phyloP scores from a whole-genome alignment of 2,888 invertebrate genomes.

The Strigamia maritima region DNA sequence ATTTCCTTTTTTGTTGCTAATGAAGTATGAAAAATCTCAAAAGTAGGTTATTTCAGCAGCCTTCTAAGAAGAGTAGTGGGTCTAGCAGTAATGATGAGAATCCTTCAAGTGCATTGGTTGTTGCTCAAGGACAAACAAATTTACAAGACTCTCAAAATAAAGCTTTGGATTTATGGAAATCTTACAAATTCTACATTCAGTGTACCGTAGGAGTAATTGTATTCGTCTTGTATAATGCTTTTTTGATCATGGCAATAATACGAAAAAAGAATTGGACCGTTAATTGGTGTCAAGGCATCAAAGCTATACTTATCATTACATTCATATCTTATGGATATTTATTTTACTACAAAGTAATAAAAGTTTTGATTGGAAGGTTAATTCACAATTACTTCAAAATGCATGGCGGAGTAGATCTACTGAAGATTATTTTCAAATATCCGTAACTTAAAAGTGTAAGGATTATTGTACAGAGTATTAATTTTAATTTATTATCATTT shows the following conservation, averaged over 20 bases:
- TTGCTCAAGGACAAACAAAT: not conserved
- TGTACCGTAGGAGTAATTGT: not conserved
- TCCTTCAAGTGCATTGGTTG: not conserved
- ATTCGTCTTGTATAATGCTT: not conserved
- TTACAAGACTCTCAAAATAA: not conserved
- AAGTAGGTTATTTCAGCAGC: not conserved
- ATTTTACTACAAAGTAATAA: constrained; percentile 6
- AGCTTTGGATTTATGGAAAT: not conserved
- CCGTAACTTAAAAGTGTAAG: not conserved
- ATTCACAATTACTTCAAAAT: not conserved
- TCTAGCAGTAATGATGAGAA: not conserved
- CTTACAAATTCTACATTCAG: not conserved
- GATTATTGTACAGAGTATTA: not conserved
- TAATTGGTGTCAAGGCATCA: not conserved
- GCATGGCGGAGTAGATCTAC: not conserved
- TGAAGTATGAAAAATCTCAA: not conserved
- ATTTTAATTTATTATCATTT: not conserved
- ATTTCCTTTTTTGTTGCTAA: not conserved
- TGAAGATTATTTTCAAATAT: not conserved
- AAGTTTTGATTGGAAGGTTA: not conserved
- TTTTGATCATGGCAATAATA: not conserved
- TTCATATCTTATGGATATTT: not conserved
- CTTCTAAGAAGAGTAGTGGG: not conserved
- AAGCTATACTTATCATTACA: not conserved
- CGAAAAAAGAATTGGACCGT: not conserved